Evolutionary conservation across 2,888 invertebrate genomes (phyloP).

Genomic region (Serrognathus titanus): DNA sequence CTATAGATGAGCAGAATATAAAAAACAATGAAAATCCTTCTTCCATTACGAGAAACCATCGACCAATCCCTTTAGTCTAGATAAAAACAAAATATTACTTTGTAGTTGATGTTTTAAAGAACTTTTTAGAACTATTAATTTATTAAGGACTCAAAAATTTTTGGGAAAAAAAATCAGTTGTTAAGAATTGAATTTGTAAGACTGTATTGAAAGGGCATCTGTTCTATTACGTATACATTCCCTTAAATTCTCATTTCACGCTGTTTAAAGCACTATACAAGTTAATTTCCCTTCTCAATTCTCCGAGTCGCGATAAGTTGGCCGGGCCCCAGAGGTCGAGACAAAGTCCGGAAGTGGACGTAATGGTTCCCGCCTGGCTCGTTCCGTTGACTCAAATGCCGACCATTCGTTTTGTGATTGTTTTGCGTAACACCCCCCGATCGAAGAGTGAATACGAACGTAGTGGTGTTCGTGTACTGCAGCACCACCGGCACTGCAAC

Average conservation of each 20-base stretch:
- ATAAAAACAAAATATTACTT: too few relatives aligned
- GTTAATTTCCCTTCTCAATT: constrained; percentile 39
- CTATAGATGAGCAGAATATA: too few relatives aligned
- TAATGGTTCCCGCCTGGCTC: constrained; percentile 45
- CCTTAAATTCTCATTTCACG: constrained; percentile 23
- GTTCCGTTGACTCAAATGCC: constrained; percentile 36
- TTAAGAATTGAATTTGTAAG: too few relatives aligned
- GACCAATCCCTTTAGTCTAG: too few relatives aligned
- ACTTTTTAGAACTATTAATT: too few relatives aligned
- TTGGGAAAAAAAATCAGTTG: too few relatives aligned
- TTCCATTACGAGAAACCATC: too few relatives aligned
- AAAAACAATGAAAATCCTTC: too few relatives aligned
- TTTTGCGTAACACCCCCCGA: constrained; percentile 26
- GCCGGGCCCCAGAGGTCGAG: constrained; percentile 35
- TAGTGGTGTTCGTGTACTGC: background rate
- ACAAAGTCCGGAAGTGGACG: constrained; percentile 43
- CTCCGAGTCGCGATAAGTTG: constrained; percentile 35
- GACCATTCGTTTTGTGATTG: constrained; percentile 40
- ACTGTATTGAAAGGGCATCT: too few relatives aligned
- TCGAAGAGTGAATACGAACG: background rate
- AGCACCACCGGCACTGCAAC: background rate
- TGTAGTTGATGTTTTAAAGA: too few relatives aligned
- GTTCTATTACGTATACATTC: background rate
- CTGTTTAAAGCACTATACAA: constrained; percentile 34
- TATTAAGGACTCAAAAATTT: too few relatives aligned